These are phyloP conservation scores for Rhaphigaster nebulosa DNA, from an alignment of 2,888 invertebrate species.

Conservation along the genomic window DNA sequence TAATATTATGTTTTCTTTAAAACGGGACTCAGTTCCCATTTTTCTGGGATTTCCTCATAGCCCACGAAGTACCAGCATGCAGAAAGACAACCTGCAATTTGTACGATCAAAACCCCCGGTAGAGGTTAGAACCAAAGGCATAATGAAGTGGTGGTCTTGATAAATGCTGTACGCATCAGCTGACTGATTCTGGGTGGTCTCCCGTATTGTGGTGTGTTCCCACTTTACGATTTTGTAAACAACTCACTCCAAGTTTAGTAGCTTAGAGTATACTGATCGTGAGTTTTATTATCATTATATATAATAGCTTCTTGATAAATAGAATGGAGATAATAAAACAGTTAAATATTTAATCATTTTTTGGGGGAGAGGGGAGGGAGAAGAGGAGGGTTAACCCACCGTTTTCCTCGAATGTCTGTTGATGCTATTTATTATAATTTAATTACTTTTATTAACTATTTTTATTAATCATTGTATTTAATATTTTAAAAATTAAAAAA, in stretches of 20 bases:
- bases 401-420: too few species aligned
- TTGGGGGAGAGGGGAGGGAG: too few species aligned
- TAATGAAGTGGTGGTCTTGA: not conserved
- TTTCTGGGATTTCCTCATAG: not conserved
- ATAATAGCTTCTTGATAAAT: not conserved
- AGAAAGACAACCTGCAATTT: not conserved
- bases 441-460: too few species aligned
- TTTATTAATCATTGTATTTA: too few species aligned
- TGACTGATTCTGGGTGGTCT: constrained; percentile 3
- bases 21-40: too few species aligned
- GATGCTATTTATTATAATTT: too few species aligned
- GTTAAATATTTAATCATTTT: not conserved
- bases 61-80: not conserved
- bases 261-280: not conserved
- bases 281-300: not conserved
- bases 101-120: not conserved
- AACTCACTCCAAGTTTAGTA: not conserved
- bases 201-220: not conserved
- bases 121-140: not conserved
- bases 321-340: not conserved
- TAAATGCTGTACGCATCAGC: not conserved
- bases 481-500: too few species aligned
- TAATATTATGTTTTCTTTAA: too few species aligned
- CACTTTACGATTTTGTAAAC: not conserved
- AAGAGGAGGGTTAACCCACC: too few species aligned